Base-by-base conservation (phyloP, 2,888 invertebrate genomes). In the Drosophila kambysellisi region DNA sequence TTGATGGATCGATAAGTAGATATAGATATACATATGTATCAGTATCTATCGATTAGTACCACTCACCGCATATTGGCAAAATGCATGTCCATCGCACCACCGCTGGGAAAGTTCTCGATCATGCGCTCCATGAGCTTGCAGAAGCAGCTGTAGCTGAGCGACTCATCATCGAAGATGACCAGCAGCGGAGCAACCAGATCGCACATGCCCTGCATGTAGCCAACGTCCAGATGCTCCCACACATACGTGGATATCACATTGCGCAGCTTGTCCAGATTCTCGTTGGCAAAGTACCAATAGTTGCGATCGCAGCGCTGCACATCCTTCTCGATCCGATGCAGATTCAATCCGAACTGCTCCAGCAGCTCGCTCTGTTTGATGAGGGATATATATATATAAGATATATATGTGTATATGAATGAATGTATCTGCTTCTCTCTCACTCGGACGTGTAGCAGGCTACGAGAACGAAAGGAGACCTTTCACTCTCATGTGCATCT, bases 161-260 rank as follows among this genome's bases (percentile, higher is more conserved):
- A 97, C 93, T 99, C 99, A 92, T 99, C 98, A 90, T 97, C 96
- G 94, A 98, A 96, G 90, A 97, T 96, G 20, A 99, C 98, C 29
- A 99, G 94, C 2, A 99, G 94, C 0, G 98, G 99, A 0, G 99
- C 99, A 0, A 97, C 97, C 70, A 99, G 94, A 94, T 99, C 99
- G 93, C 99, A 99, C 99, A 99, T 99, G 86, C 99, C 99, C 93
- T 99, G 99, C 95, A 99, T 97, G 94, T 99, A 99, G 12, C 99
- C 99, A 43, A 96, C 95, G 57, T 98, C 98, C 80, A 99, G 94
- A 92, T 99, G 97, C 91, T 98, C 97, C 98, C 98, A 99, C 4
- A 99, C 98, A 93, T 98, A 99, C 58, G 89, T 90, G 37, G 98
- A 98, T 96, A 99, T 98, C 64, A 99, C 96, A 93, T 98, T 98